Evolutionary conservation across 2,888 invertebrate species (phyloP).

Genomic region (Heteromurus nitidus): DNA sequence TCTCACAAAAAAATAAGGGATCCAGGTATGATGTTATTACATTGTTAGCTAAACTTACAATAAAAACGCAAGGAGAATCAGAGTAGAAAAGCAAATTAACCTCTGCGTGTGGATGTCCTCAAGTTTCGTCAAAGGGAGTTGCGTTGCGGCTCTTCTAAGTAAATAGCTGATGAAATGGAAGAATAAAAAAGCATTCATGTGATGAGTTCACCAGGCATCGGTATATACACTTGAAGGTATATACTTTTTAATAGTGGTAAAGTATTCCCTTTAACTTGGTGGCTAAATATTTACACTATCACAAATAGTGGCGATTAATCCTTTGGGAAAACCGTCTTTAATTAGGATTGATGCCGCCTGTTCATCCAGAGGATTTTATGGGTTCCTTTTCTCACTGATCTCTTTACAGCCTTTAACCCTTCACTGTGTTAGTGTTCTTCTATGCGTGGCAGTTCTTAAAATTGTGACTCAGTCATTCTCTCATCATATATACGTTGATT

Average conservation of each 20-base stretch:
- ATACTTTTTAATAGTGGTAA: too few species aligned
- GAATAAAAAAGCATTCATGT: too few species aligned
- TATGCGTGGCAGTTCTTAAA: background rate
- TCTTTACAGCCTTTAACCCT: conserved; percentile 18
- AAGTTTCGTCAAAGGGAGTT: conserved; percentile 24
- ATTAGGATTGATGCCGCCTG: conserved; percentile 63
- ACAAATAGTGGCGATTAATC: conserved; percentile 59
- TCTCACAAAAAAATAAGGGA: background rate
- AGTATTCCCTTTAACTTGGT: conserved; percentile 37
- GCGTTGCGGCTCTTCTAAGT: background rate
- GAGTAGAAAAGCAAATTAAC: conserved; percentile 41
- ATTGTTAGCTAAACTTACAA: background rate
- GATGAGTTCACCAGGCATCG: background rate
- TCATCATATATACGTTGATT: too few species aligned
- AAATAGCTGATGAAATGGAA: conserved; percentile 13
- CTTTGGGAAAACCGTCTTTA: conserved; percentile 63
- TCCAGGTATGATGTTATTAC: background rate
- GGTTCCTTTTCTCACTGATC: conserved; percentile 21
- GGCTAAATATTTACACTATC: conserved; percentile 65
- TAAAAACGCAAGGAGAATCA: conserved; percentile 9
- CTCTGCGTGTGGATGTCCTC: conserved; percentile 59
- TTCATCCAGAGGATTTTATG: conserved; percentile 59
- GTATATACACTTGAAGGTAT: too few species aligned
- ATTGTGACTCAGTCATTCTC: conserved; percentile 10
- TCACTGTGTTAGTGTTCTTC: background rate